These are phyloP conservation scores for Tachina grossa DNA, from an alignment of 2,888 invertebrate species.

Conservation along the genomic window DNA sequence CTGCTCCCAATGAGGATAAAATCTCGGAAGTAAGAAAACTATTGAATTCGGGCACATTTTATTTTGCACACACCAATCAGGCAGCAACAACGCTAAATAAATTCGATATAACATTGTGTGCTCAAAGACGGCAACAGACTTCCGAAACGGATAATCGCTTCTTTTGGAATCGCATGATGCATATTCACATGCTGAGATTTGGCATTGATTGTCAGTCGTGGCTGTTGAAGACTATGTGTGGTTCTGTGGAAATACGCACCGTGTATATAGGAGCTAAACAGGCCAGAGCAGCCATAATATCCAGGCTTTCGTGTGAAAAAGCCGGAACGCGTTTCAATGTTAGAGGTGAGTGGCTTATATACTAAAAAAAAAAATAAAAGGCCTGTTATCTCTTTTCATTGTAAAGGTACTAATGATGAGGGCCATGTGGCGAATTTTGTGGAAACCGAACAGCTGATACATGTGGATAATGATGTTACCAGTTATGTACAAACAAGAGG, in stretches of 20 bases:
- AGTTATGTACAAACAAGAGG: conserved; percentile 97
- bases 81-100: conserved; percentile 81
- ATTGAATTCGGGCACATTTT: conserved; percentile 98
- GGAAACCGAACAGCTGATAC: conserved; percentile 99
- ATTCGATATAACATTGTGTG: conserved; percentile 96
- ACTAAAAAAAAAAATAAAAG: not conserved
- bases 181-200: conserved; percentile 95
- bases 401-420: conserved; percentile 95
- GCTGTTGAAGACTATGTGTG: conserved; percentile 98
- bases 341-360: conserved; percentile 84
- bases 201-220: conserved; percentile 95
- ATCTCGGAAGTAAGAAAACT: conserved; percentile 90
- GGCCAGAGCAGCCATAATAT: conserved; percentile 97
- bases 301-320: conserved; percentile 97
- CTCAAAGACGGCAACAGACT: conserved; percentile 93
- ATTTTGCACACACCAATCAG: conserved; percentile 88
- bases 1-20: conserved; percentile 85
- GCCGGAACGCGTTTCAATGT: conserved; percentile 99
- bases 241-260: conserved; percentile 97
- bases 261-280: conserved; percentile 98
- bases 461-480: conserved; percentile 93
- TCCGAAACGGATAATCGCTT: conserved; percentile 95
- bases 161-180: conserved; percentile 99
- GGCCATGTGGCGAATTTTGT: conserved; percentile 99
- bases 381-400: not conserved